Percentiles rank a stretch among this genome's conserved stretches.
Evolutionary conservation across 2,797 vertebrate species (phyloP).

Genomic region (Cichlasoma orientale): DNA sequence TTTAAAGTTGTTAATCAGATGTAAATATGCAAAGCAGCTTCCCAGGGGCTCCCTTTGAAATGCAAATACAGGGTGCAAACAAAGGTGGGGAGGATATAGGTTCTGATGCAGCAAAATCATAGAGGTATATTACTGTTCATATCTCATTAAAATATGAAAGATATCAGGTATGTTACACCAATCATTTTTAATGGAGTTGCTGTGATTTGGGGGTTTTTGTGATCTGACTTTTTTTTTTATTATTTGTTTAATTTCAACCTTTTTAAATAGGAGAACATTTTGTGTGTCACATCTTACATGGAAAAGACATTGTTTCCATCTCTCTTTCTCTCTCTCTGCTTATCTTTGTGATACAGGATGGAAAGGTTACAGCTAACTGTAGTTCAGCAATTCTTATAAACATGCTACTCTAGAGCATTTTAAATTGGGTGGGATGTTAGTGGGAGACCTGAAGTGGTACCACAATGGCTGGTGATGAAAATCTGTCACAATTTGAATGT

Average conservation of each 20-base stretch:
- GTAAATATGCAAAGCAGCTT: constrained; percentile 83
- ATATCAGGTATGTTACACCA: constrained; percentile 45
- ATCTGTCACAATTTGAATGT: constrained; percentile 45
- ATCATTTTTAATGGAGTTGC: constrained; percentile 60
- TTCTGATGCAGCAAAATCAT: constrained; percentile 79
- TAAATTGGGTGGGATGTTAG: constrained; percentile 57
- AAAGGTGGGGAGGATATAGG: constrained; percentile 77
- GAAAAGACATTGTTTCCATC: not conserved
- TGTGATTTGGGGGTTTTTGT: constrained; percentile 46
- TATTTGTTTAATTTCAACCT: constrained; percentile 22
- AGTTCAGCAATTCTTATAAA: constrained; percentile 43
- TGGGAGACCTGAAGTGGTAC: constrained; percentile 65
- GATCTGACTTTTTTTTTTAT: constrained; percentile 29
- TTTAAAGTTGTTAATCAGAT: constrained; percentile 85
- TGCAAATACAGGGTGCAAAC: constrained; percentile 82
- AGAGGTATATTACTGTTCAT: constrained; percentile 69
- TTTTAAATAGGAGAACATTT: not conserved
- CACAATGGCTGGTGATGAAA: constrained; percentile 64
- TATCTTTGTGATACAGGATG: not conserved
- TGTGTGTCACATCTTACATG: not conserved
- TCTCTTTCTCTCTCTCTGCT: constrained; percentile 7
- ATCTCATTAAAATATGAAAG: constrained; percentile 78
- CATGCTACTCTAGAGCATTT: constrained; percentile 35
- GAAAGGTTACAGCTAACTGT: constrained; percentile 7
- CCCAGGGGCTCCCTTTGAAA: constrained; percentile 82